These are phyloP conservation scores for Drosophila orosa DNA, from an alignment of 1,140 invertebrate species.

Conservation along the genomic window DNA sequence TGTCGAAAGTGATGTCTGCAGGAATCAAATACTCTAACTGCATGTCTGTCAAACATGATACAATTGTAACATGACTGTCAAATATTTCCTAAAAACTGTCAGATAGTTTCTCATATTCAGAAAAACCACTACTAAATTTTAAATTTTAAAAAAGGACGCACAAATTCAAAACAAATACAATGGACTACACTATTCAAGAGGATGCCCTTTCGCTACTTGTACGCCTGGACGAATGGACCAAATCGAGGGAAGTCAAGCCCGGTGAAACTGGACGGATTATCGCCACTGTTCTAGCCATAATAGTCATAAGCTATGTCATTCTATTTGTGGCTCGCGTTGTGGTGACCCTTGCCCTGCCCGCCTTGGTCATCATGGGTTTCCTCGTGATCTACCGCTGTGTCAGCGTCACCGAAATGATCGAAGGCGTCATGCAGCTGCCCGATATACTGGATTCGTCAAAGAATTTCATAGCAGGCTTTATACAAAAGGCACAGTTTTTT, in stretches of 20 bases:
- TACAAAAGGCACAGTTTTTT: background rate
- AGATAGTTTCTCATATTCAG: background rate
- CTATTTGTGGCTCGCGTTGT: conserved; percentile 21
- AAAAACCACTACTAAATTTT: background rate
- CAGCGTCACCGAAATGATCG: background rate
- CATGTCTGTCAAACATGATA: too few species aligned
- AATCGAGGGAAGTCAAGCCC: background rate
- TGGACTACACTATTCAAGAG: background rate
- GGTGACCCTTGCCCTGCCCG: conserved; percentile 26
- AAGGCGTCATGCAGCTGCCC: conserved; percentile 13
- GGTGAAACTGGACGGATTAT: conserved; percentile 27
- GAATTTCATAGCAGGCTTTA: background rate
- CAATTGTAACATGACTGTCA: too few species aligned
- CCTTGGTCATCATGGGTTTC: conserved; percentile 8
- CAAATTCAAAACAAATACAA: conserved; percentile 9
- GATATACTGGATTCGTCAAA: background rate
- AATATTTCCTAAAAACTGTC: background rate
- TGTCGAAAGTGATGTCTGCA: background rate
- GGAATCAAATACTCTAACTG: background rate
- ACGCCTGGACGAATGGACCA: conserved; percentile 20
- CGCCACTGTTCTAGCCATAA: conserved; percentile 4
- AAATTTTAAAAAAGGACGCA: background rate
- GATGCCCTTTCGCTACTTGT: background rate
- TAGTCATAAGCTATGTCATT: conserved; percentile 20
- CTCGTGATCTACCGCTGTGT: conserved; percentile 22